These are phyloP conservation scores for Plecturocebus donacophilus DNA, from an alignment of 2,113 vertebrate genomes.

Conservation along the genomic window DNA sequence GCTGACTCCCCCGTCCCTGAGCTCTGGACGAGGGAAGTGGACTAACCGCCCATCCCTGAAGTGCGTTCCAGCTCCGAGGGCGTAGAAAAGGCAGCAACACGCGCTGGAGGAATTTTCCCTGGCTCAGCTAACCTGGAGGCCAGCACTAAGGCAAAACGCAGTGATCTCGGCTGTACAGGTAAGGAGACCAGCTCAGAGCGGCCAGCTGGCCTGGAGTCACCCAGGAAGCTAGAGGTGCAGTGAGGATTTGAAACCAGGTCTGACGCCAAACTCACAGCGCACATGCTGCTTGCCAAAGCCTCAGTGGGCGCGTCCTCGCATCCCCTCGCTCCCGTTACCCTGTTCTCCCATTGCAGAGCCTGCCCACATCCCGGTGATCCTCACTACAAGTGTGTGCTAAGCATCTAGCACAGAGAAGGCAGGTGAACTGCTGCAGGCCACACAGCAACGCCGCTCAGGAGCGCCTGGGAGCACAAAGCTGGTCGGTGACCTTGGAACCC, in stretches of 20 bases:
- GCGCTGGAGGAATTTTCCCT: neutral
- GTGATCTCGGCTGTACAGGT: neutral
- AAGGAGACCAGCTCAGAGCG: neutral
- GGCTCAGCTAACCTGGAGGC: neutral
- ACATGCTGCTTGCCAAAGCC: neutral
- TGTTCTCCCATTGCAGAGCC: neutral
- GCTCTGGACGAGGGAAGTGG: neutral
- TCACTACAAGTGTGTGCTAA: neutral
- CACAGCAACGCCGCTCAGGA: neutral
- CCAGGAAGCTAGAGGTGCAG: neutral
- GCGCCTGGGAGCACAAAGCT: neutral
- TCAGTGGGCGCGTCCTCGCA: fast-evolving
- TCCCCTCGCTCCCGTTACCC: neutral
- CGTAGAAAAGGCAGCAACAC: fast-evolving
- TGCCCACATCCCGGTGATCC: neutral
- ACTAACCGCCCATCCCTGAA: neutral
- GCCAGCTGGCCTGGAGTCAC: neutral
- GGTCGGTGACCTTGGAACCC: neutral
- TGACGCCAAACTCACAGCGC: fast-evolving
- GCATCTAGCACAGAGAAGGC: neutral
- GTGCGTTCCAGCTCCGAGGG: neutral
- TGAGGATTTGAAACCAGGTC: neutral
- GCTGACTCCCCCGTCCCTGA: neutral
- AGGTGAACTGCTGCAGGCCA: neutral
- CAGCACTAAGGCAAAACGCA: neutral